Percentiles rank a stretch among this genome's conserved stretches.
These are phyloP conservation scores for Ophion costatus DNA, from an alignment of 2,888 invertebrate genomes.

Conservation along the genomic window DNA sequence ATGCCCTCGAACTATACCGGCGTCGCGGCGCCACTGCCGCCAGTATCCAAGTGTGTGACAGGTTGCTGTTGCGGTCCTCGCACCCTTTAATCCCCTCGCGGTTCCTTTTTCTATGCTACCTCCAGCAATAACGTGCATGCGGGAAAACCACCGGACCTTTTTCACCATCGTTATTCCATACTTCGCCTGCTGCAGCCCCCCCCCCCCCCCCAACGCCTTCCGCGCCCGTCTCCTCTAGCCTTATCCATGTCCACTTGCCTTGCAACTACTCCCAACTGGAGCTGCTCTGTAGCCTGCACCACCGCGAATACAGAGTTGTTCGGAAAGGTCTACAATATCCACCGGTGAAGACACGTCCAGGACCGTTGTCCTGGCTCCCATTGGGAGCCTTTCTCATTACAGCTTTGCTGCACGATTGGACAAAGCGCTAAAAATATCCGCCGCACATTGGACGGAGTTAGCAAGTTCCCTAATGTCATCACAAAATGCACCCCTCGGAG, in stretches of 20 bases:
- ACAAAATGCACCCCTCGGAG: not conserved
- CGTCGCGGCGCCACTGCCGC: slow-evolving; percentile 72
- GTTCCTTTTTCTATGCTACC: slow-evolving; percentile 9
- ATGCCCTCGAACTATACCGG: slow-evolving; percentile 66
- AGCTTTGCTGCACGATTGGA: not conserved
- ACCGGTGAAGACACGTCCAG: not conserved
- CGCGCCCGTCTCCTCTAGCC: not conserved
- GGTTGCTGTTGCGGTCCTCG: slow-evolving; percentile 72
- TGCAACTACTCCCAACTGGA: not conserved
- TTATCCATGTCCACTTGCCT: not conserved
- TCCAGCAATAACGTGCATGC: slow-evolving; percentile 37
- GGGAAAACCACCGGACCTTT: slow-evolving; percentile 22
- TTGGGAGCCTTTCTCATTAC: not conserved
- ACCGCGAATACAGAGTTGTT: not conserved
- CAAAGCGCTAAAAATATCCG: not conserved
- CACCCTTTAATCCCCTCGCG: slow-evolving; percentile 46
- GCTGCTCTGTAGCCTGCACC: too few relatives aligned
- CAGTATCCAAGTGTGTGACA: slow-evolving; percentile 75
- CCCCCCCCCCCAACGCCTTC: not conserved
- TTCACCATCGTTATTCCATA: not conserved
- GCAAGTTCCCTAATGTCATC: not conserved
- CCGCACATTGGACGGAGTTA: not conserved
- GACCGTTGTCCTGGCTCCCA: not conserved
- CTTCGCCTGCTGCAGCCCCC: not conserved
- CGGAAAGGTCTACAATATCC: not conserved